Evolutionary conservation across 2,113 vertebrate species (phyloP).

Genomic region (Apteryx owenii): DNA sequence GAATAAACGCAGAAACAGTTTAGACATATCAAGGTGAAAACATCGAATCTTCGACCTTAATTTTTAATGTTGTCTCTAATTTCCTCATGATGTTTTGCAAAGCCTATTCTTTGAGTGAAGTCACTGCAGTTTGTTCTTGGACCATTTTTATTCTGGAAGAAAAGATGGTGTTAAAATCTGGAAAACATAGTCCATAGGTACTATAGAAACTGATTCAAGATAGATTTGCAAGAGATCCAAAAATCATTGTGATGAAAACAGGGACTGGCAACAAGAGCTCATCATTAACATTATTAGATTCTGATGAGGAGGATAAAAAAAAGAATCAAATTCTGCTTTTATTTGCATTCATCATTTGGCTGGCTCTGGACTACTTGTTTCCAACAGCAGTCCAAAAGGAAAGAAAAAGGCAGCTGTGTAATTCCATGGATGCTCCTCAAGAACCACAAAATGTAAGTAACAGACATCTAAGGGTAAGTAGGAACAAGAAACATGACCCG

Average conservation of each 20-base stretch:
- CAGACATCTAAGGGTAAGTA: background rate
- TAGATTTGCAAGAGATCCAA: background rate
- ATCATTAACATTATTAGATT: background rate
- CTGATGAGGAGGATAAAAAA: background rate
- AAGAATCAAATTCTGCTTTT: background rate
- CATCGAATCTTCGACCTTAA: background rate
- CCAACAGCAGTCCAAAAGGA: background rate
- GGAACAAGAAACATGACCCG: accelerated
- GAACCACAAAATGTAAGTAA: background rate
- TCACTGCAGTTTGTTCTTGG: background rate
- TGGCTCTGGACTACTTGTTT: background rate
- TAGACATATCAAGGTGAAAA: background rate
- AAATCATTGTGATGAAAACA: background rate
- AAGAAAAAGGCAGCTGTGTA: background rate
- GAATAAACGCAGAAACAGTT: background rate
- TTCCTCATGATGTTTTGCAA: background rate
- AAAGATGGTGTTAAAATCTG: background rate
- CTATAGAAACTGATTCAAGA: background rate
- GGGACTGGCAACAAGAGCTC: background rate
- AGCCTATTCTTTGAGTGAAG: background rate
- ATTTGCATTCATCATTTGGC: background rate
- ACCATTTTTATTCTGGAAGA: background rate
- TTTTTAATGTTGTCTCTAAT: background rate
- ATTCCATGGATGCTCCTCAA: background rate
- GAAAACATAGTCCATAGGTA: background rate